phyloP scores from a whole-genome alignment of 2,888 invertebrate genomes.

The Empis stercorea region DNA sequence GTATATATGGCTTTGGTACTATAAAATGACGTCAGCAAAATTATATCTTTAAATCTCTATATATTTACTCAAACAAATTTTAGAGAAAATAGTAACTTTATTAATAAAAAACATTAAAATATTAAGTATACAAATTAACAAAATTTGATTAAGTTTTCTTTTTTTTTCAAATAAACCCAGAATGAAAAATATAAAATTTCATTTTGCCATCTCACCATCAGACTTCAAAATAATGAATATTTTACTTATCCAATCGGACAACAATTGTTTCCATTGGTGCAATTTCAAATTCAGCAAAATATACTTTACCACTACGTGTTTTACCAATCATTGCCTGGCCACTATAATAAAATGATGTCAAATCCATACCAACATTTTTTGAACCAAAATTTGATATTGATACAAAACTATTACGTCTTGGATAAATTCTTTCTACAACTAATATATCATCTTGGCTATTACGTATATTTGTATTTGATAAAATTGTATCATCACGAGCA shows the following conservation, averaged over 20 bases:
- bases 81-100: no score
- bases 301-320: constrained; percentile 24
- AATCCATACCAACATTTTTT: constrained; percentile 48
- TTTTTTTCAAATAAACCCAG: no score
- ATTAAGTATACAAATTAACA: no score
- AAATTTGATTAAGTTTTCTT: no score
- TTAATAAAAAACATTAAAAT: no score
- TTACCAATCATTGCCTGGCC: constrained; percentile 37
- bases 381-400: constrained; percentile 60
- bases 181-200: no score
- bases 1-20: no score
- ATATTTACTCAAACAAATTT: no score
- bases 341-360: constrained; percentile 63
- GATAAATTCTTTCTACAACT: constrained; percentile 64
- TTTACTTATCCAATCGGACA: constrained; percentile 46
- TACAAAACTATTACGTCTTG: constrained; percentile 62
- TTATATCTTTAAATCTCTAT: no score
- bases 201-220: no score
- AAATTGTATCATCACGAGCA: constrained; percentile 47
- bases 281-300: constrained; percentile 34
- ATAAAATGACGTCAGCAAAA: no score
- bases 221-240: no score
- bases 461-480: constrained; percentile 55
- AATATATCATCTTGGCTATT: constrained; percentile 51
- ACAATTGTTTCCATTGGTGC: constrained; percentile 50